phyloP scores from a whole-genome alignment of 2,797 vertebrate species.

The Diplodus sargus region DNA sequence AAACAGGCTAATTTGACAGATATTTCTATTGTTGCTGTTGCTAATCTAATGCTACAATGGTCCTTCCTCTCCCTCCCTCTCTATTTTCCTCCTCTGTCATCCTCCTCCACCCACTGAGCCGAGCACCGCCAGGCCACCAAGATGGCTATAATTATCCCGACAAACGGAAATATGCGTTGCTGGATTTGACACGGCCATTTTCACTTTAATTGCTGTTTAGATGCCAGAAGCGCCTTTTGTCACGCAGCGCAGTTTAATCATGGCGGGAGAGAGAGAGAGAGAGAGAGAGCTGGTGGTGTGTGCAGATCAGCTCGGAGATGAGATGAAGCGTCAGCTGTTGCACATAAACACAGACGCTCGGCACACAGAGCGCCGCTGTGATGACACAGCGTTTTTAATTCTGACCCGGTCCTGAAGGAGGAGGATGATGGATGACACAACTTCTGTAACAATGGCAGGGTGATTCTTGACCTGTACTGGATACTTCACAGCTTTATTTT shows the following conservation, averaged over 20 bases:
- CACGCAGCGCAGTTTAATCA: conserved; percentile 38
- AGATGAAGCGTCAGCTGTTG: conserved; percentile 29
- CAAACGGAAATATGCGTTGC: conserved; percentile 56
- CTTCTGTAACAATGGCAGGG: not conserved
- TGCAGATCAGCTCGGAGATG: conserved; percentile 34
- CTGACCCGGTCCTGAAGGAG: not conserved
- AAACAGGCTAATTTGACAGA: conserved; percentile 29
- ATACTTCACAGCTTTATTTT: no score
- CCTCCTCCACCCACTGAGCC: conserved; percentile 20
- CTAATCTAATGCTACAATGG: conserved; percentile 40
- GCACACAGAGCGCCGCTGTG: not conserved
- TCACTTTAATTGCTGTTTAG: conserved; percentile 67
- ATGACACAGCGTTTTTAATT: conserved; percentile 18
- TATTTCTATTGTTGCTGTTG: conserved; percentile 41
- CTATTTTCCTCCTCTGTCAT: conserved; percentile 31
- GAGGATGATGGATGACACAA: not conserved
- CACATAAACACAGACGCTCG: conserved; percentile 23
- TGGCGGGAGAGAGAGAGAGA: not conserved
- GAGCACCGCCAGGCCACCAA: conserved; percentile 26
- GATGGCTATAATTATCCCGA: conserved; percentile 56
- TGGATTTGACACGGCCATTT: conserved; percentile 64
- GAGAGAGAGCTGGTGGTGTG: conserved; percentile 17
- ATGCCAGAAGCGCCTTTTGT: conserved; percentile 54
- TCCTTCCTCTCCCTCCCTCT: conserved; percentile 22
- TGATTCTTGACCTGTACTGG: no score